Evolutionary conservation across 2,113 vertebrate species (phyloP), one percentile per base, ranked within the genome.

Genomic region (Neogale vison): DNA sequence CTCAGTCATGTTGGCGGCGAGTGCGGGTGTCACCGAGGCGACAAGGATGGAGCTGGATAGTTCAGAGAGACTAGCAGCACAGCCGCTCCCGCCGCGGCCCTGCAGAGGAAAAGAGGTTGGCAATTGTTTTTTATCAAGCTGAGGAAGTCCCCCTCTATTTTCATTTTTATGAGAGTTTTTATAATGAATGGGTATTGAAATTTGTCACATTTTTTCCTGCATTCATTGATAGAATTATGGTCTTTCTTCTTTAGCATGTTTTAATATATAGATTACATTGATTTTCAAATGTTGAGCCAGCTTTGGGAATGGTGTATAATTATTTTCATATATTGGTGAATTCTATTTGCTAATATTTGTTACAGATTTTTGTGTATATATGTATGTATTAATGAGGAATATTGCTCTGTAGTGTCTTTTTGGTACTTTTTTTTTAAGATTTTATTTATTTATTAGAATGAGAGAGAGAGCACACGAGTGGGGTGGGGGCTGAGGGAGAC

Each of bases 221-320:
- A 52, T 15, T 21, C 42, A 61, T 59, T 90, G 88, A 80, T 61
- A 34, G 52, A 67, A 90, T 76, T 21, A 55, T 57, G 83, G 29
- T 42, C 76, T 95, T 89, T 77, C 71, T 69, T 92, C 63, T 52
- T 87, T 72, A 86, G 20, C 50, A 10, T 81, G 65, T 80, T 67
- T 67, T 92, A 55, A 87, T 81, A 55, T 26, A 92, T 34, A n/a
- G 26, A 72, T 92, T 67, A 83, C 50, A 63, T 11, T 80, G 39
- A 81, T 81, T 81, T 92, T 95, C 94, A 85, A 6, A 86, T 65
- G 72, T 80, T 72, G 23, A 96, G 74, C 23, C 57, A 52, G n/a
- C 45, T 9, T 81, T 96, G 21, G n/a, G 15, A 86, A 90, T 90
- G 21, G 23, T 71, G 39, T 59, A 23, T 77, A 84, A 59, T 79